Evolutionary conservation across 1,140 invertebrate species (phyloP), one percentile per base, ranked within the genome.

Genomic region (Nasonia vitripennis): DNA sequence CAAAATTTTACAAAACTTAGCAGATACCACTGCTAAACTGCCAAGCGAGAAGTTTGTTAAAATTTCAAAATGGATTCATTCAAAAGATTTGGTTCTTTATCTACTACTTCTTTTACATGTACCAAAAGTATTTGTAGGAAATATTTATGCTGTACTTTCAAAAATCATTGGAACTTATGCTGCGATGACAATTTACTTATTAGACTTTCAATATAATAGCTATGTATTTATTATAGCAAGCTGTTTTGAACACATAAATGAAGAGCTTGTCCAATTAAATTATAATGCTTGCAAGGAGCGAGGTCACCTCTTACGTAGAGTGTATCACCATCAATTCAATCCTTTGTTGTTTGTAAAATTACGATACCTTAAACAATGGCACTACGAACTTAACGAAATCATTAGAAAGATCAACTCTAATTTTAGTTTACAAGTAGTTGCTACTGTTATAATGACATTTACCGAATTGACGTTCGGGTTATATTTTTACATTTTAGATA

Each of bases 141-240:
- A 70, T 7, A 4, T 80, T 10, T 10, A 1, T 0, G 17, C 83
- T 7, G n/a, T 80, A 0, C 0, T 87, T 0, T 2, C 10, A 0
- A 89, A 90, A 79, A 0, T 87, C 0, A 9, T 82, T 2, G 14
- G 2, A 0, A 5, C 90, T 0, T 91, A 91, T 31, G 77, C 87
- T 9, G 87, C 89, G 0, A 31, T 89, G 14, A 14, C 88, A 0
- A 82, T 91, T 3, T 91, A 86, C 81, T 55, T 88, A 0, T 87
- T 91, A 84, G 92, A 93, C 81, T 89, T 87, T 37, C 80, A 91
- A 0, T 93, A 93, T 75, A 87, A 90, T 11, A 89, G 93, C 74
- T 92, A 89, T 37, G 89, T 91, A 0, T 90, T 82, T 23, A 85
- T 90, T 0, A 23, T 93, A 0, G 90, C 87, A 11, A 87, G 74